Evolutionary conservation across 2,797 vertebrate genomes (phyloP), one percentile per base, ranked within the genome.

Genomic region (Crossoptilon crossoptilon): DNA sequence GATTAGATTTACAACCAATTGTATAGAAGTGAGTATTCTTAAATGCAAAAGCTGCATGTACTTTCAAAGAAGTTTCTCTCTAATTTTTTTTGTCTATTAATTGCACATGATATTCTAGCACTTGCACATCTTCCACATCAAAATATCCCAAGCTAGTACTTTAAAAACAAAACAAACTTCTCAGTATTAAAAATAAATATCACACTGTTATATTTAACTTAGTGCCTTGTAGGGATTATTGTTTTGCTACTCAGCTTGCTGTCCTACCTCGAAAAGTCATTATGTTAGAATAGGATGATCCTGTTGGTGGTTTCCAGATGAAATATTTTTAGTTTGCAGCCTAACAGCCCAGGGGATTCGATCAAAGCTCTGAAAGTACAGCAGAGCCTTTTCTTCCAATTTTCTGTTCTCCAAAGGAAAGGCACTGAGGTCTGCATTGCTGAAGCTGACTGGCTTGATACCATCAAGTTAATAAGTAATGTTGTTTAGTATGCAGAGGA

Each of bases 161-260:
- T 87, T 83, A 77, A 75, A 16, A 87, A 58, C 69, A 86, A 94
- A 92, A 87, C 46, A 84, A 89, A 87, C 27, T 76, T 84, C 29
- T 92, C 46, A 22, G 33, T 83, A n/a, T 80, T 44, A 87, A 77
- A 94, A 94, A 33, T 39, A 74, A 73, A 39, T 37, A 55, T 93
- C 29, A 13, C 62, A 23, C 29, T 88, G 74, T 16, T 93, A 94
- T 79, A 91, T 94, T 95, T 91, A 95, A 62, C 49, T 86, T 49
- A 70, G 35, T 86, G 70, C 93, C 91, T 76, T 91, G 62, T 88
- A 91, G 59, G 56, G 46, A 63, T 93, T 71, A 66, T 71, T 93
- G 27, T 64, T 94, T 87, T 72, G 51, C 63, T 85, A 22, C 35
- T 85, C 26, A 12, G 64, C 46, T 95, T 92, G 55, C 60, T 83